These are phyloP conservation scores for Tuta absoluta DNA, from an alignment of 2,888 invertebrate genomes.

Conservation along the genomic window DNA sequence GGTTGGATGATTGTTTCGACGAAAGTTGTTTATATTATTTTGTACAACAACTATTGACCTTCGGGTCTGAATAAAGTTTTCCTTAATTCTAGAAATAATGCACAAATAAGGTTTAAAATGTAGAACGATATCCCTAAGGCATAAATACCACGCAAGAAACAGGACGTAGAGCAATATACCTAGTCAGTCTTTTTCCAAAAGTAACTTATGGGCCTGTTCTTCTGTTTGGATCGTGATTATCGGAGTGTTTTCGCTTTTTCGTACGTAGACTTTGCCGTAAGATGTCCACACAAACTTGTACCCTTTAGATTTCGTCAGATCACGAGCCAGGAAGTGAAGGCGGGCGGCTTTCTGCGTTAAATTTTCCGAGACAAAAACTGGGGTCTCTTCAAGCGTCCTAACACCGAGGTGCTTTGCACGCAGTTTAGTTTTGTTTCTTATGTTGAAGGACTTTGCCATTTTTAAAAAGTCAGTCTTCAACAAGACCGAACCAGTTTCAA, in stretches of 20 bases:
- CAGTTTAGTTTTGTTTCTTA: constrained; percentile 18
- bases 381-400: constrained; percentile 14
- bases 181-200: neutral
- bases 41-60: no score
- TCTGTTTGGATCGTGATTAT: constrained; percentile 26
- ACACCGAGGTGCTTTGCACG: constrained; percentile 27
- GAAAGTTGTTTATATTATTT: no score
- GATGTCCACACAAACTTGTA: constrained; percentile 27
- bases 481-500: constrained; percentile 20
- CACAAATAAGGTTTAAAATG: neutral
- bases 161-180: neutral
- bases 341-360: constrained; percentile 21
- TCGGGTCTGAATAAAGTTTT: no score
- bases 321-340: constrained; percentile 23
- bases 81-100: no score
- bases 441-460: constrained; percentile 21
- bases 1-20: no score
- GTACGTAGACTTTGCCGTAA: constrained; percentile 21
- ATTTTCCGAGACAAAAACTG: constrained; percentile 25
- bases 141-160: no score
- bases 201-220: neutral
- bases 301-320: constrained; percentile 14
- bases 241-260: constrained; percentile 25
- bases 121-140: neutral
- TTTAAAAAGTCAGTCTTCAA: constrained; percentile 21